These are phyloP conservation scores for Stenichneumon culpator DNA, from an alignment of 2,888 invertebrate species.

Conservation along the genomic window DNA sequence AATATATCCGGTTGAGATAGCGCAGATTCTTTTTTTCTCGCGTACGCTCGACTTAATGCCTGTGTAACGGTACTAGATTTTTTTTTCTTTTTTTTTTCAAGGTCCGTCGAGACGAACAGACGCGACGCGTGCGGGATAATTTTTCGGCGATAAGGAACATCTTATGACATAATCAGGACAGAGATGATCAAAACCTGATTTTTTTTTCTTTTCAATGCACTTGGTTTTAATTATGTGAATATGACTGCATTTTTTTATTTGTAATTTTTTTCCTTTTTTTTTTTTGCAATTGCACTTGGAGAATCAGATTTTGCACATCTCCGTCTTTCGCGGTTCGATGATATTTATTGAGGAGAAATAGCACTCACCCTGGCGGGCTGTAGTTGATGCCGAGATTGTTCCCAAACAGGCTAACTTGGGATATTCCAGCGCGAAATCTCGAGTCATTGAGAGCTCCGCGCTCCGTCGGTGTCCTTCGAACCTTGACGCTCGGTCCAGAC, in stretches of 20 bases:
- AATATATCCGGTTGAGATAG: neutral
- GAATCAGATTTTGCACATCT: slow-evolving; percentile 1
- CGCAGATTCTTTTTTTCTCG: slow-evolving; percentile 9
- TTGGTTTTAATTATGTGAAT: too few species aligned
- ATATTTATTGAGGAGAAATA: neutral
- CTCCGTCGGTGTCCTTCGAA: slow-evolving; percentile 62
- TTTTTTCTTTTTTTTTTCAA: neutral
- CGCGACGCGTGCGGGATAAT: neutral
- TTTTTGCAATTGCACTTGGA: neutral
- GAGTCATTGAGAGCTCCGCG: slow-evolving; percentile 70
- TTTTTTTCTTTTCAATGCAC: neutral
- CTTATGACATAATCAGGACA: neutral
- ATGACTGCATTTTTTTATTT: slow-evolving; percentile 7
- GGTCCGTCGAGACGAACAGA: neutral
- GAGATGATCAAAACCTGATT: slow-evolving; percentile 5
- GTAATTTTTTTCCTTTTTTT: neutral
- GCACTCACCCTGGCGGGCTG: slow-evolving; percentile 82
- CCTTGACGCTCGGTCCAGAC: slow-evolving; percentile 73
- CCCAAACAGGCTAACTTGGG: slow-evolving; percentile 89
- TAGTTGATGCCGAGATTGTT: slow-evolving; percentile 89
- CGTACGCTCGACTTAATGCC: neutral
- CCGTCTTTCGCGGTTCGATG: neutral
- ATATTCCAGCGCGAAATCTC: slow-evolving; percentile 86
- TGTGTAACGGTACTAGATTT: neutral
- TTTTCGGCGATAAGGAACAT: neutral